phyloP scores from a whole-genome alignment of 2,113 vertebrate species.

The Halcyon senegalensis region DNA sequence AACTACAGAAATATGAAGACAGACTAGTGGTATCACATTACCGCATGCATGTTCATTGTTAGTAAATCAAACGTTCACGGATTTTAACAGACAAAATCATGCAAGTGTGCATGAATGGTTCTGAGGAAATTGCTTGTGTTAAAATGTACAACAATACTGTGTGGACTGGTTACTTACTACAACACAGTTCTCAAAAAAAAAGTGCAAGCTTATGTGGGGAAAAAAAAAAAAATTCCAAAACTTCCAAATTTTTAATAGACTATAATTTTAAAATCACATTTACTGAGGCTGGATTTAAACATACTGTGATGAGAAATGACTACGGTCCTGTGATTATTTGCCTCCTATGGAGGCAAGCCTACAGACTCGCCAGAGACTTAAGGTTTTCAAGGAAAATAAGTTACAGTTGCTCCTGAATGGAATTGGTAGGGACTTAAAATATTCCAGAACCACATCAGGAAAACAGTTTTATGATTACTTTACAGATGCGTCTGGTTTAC shows the following conservation, averaged over 20 bases:
- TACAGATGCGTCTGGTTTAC: background rate
- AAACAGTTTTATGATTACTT: background rate
- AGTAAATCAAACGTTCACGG: background rate
- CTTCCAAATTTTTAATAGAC: background rate
- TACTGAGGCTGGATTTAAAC: background rate
- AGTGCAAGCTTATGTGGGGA: background rate
- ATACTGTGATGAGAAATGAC: background rate
- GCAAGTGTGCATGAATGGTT: conserved; percentile 46
- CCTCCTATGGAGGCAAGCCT: background rate
- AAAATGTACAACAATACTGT: background rate
- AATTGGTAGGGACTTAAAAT: background rate
- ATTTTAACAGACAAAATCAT: conserved; percentile 32
- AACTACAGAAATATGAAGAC: background rate
- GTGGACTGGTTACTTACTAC: background rate
- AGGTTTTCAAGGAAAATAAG: background rate
- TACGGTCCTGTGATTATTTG: background rate
- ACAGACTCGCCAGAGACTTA: background rate
- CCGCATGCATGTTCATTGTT: conserved; percentile 22
- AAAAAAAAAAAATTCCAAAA: background rate
- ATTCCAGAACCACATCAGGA: background rate
- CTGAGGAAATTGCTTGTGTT: background rate
- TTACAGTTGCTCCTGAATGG: background rate
- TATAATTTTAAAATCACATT: background rate
- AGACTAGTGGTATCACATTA: background rate
- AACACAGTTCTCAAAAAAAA: background rate